phyloP scores from a whole-genome alignment of 2,797 vertebrate genomes.

The Gorsachius magnificus region DNA sequence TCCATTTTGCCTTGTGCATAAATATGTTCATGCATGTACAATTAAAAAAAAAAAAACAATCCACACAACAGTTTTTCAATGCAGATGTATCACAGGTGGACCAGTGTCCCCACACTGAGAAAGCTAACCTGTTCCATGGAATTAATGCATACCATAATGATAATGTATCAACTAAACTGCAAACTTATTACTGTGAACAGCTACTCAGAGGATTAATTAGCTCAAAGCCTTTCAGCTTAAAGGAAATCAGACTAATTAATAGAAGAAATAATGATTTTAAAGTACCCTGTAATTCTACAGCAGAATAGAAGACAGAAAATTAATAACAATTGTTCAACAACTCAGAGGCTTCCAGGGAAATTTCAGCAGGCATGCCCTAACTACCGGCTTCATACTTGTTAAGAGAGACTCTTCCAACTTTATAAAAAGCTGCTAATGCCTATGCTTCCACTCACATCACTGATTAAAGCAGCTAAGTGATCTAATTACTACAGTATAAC shows the following conservation, averaged over 20 bases:
- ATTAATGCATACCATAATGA: not conserved
- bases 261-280: not conserved
- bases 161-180: not conserved
- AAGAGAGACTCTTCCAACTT: not conserved
- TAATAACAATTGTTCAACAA: not conserved
- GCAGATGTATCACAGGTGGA: not conserved
- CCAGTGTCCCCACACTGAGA: not conserved
- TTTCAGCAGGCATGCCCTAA: not conserved
- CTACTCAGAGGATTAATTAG: constrained; percentile 17
- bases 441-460: not conserved
- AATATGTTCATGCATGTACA: not conserved
- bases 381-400: not conserved
- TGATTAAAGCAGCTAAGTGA: not conserved
- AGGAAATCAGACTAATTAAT: constrained; percentile 3
- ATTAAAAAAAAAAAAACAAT: not conserved
- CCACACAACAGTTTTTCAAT: not conserved
- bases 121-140: not conserved
- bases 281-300: not conserved
- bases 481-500: not conserved
- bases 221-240: not conserved
- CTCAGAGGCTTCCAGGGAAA: not conserved
- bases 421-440: not conserved
- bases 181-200: not conserved
- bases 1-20: not conserved
- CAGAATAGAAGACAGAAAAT: not conserved